A percentile compares a stretch with the other conserved stretches of the same genome.
phyloP scores from a whole-genome alignment of 2,888 invertebrate genomes.

The Cataglyphis livida region DNA sequence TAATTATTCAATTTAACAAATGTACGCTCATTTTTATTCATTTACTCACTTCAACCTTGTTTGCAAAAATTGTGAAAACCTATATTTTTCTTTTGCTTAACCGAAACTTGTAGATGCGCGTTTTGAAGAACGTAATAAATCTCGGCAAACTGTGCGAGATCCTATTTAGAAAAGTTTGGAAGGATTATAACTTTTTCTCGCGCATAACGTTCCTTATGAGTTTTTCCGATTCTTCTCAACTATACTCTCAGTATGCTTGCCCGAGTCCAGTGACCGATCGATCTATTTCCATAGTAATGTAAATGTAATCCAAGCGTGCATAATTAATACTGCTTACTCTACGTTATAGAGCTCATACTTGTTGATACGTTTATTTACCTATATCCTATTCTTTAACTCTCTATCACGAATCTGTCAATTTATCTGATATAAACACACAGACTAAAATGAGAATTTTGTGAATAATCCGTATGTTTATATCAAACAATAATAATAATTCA shows the following conservation, averaged over 20 bases:
- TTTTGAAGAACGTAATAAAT: slow-evolving; percentile 36
- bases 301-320: slow-evolving; percentile 42
- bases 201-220: slow-evolving; percentile 15
- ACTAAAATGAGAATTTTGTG: neutral
- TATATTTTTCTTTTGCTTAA: slow-evolving; percentile 25
- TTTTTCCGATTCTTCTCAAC: slow-evolving; percentile 27
- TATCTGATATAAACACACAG: neutral
- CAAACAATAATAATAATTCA: neutral
- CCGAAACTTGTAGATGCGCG: slow-evolving; percentile 2
- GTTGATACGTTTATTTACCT: slow-evolving; percentile 32
- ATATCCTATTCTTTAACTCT: neutral
- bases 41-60: neutral
- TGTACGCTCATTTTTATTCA: neutral
- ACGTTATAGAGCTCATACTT: slow-evolving; percentile 10
- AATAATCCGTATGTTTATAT: neutral
- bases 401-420: neutral
- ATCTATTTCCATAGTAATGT: slow-evolving; percentile 26
- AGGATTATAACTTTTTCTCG: slow-evolving; percentile 37
- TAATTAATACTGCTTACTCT: slow-evolving; percentile 22
- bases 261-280: slow-evolving; percentile 21
- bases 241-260: neutral
- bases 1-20: neutral
- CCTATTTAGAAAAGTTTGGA: slow-evolving; percentile 28
- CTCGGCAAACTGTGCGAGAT: slow-evolving; percentile 13
- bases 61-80: neutral